Evolutionary conservation across 2,888 invertebrate genomes (phyloP), one percentile per base, ranked within the genome.

Genomic region (Sicus ferrugineus): DNA sequence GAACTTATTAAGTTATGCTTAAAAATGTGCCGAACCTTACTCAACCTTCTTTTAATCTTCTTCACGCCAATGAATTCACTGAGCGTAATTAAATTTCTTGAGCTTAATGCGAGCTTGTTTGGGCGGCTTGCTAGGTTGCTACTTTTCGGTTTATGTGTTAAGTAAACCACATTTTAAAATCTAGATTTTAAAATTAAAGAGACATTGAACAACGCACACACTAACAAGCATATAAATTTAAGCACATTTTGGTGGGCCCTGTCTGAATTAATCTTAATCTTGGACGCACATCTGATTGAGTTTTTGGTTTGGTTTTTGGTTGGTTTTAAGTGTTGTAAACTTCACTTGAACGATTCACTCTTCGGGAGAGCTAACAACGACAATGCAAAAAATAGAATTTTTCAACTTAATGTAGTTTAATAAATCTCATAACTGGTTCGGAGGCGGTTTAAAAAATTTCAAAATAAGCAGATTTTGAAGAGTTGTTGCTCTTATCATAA

Each of bases 1-100:
- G 73, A 78, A 75, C 76, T 74, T 70, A 79, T 76, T 76, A 70
- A 73, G 72, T 75, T 74, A 74, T 68, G 75, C 67, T 56, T 52
- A 62, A 28, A 61, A 34, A 31, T 58, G 11, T 54, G 16, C 14
- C 67, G 42, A 62, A 61, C 67, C 34, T 62, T 58, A 42, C 71
- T 59, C 61, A 67, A 65, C 38, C n/a, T n/a, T n/a, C n/a, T 54
- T 58, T 19, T 65, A 58, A 68, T 46, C 67, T 48, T 69, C 70
- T 66, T 70, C 67, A 70, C 58, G 61, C 67, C 56, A 56, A 66
- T 64, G 59, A 56, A 67, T 56, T 34, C 62, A 64, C 68, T 65
- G 38, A 63, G 67, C 14, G 58, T 66, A 23, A 42, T 58, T 64
- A 16, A 48, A 21, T 30, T 31, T 50, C 19, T 30, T 19, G 30